Percentiles rank a stretch among this genome's conserved stretches.
Conservation (phyloP, 2,113 vertebrate genomes). For the Mixornis gularis region DNA sequence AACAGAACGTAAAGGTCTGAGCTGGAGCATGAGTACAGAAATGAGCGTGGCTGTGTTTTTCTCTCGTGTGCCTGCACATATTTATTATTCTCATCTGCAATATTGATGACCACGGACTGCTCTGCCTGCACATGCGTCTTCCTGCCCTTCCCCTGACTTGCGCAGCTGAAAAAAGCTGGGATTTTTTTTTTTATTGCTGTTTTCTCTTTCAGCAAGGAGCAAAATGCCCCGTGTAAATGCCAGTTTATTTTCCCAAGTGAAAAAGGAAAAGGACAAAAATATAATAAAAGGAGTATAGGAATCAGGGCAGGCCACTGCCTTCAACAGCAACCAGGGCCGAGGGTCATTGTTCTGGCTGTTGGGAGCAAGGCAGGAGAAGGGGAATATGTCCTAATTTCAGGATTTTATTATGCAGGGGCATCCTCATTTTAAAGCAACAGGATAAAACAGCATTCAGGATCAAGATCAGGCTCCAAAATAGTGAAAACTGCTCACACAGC, state of each 20-base stretch:
- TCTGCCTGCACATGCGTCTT: background rate
- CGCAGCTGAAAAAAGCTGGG: background rate
- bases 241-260: background rate
- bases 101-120: background rate
- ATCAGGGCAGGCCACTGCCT: background rate
- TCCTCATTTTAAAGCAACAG: background rate
- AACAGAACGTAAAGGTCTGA: background rate
- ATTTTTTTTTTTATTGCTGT: background rate
- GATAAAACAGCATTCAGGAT: background rate
- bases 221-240: background rate
- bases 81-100: constrained; percentile 17
- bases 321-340: background rate
- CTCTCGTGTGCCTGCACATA: background rate
- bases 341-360: background rate
- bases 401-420: background rate
- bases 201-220: background rate
- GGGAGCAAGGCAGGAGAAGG: background rate
- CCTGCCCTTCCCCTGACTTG: background rate
- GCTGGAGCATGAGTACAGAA: background rate
- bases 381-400: background rate
- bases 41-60: fast-evolving
- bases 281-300: background rate
- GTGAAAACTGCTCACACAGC: background rate
- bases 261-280: background rate
- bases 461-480: background rate